These are phyloP conservation scores for Dufourea novaeangliae DNA, from an alignment of 1,140 invertebrate species.

Conservation along the genomic window DNA sequence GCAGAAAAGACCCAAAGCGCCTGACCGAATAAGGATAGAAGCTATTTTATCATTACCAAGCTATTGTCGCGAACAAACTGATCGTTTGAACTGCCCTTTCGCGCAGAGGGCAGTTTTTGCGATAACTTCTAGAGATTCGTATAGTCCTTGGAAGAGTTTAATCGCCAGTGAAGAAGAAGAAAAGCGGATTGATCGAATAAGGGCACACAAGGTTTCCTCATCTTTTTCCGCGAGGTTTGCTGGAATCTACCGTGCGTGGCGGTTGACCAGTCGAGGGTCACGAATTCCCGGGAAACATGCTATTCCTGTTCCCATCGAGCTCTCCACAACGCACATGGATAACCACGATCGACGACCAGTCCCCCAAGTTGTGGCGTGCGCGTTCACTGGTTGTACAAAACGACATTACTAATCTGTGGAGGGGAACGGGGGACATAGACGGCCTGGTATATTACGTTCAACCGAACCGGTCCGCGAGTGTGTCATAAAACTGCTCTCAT, in stretches of 20 bases:
- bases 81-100: too few relatives aligned
- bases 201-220: not conserved
- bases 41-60: too few relatives aligned
- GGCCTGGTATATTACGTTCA: constrained; percentile 9
- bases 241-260: not conserved
- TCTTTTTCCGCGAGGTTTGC: not conserved
- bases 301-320: not conserved
- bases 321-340: not conserved
- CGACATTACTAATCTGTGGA: not conserved
- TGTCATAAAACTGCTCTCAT: not conserved
- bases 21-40: too few relatives aligned
- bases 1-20: too few relatives aligned
- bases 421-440: not conserved
- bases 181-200: not conserved
- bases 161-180: not conserved
- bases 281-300: not conserved
- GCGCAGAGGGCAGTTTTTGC: not conserved
- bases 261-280: not conserved
- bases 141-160: not conserved
- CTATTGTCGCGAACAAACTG: too few relatives aligned
- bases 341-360: not conserved
- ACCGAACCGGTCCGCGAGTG: not conserved
- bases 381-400: not conserved
- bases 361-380: not conserved
- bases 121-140: not conserved